A percentile compares a stretch with the other conserved stretches of the same genome.
These are phyloP conservation scores for Agelaius tricolor DNA, from an alignment of 2,113 vertebrate genomes.

Conservation along the genomic window DNA sequence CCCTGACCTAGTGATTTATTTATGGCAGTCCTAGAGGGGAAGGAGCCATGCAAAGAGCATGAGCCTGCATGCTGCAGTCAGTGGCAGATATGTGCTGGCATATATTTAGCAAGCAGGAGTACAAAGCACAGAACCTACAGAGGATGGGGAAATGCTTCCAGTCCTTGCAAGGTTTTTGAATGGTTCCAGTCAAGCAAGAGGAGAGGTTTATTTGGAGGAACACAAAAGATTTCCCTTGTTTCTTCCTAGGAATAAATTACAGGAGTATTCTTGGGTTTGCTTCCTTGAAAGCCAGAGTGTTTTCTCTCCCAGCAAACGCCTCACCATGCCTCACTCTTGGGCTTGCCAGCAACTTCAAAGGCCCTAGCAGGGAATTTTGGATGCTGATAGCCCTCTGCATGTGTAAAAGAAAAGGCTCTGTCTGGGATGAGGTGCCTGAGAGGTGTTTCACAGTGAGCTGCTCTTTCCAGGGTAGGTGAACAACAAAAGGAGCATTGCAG, in stretches of 20 bases:
- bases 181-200: not conserved
- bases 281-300: not conserved
- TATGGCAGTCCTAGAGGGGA: constrained; percentile 52
- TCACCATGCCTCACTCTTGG: not conserved
- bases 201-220: not conserved
- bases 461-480: not conserved
- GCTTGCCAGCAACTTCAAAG: not conserved
- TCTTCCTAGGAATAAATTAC: not conserved
- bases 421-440: not conserved
- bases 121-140: not conserved
- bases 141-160: not conserved
- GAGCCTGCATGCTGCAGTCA: constrained; percentile 3
- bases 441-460: not conserved
- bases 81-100: not conserved
- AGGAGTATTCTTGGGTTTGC: not conserved
- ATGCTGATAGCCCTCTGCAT: not conserved
- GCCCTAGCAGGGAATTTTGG: not conserved
- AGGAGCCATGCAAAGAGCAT: constrained; percentile 25
- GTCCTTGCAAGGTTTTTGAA: not conserved
- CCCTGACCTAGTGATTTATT: constrained; percentile 57
- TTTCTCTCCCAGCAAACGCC: not conserved
- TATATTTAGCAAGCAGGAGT: not conserved
- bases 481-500: not conserved
- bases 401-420: not conserved
- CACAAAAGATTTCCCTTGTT: not conserved